Base-by-base conservation (phyloP, 2,888 invertebrate species). In the Electrophaes corylata region DNA sequence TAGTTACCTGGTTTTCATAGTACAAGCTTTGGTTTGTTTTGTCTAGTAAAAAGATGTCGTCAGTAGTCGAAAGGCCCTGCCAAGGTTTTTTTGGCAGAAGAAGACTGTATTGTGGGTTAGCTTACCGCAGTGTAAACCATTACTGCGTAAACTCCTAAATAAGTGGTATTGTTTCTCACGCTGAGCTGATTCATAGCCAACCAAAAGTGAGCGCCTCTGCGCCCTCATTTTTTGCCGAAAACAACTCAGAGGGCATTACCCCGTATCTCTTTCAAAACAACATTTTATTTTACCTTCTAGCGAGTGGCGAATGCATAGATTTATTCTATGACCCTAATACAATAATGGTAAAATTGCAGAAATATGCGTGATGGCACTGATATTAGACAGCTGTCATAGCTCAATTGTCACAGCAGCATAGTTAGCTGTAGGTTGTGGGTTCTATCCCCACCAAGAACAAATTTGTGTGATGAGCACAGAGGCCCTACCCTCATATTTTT, bases 211-310 rank as follows among this genome's bases (percentile, higher is more conserved):
- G 84, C 86, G 86, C 86, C 84, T 84, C 79, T 60, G 81, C 84
- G 90, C 85, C 88, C 91, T 78, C 89, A 90, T 90, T 91, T 91
- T 91, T 91, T 90, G 85, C 90, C 83, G 83, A 88, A 89, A 91
- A 89, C 91, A 90, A 88, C 90, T 88, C 71, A 70, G 86, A 88
- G 91, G 89, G 86, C 91, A 88, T 84, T 88, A 86, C 84, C 89
- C 91, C 84, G 82, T 75, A 72, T 81, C 83, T 80, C 84, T 75
- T 77, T 78, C 79, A 73, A 72, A 60, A 81, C 76, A 86, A 80
- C 84, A 85, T 77, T 84, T 19, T 88, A 86, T 77, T 84, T 20
- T 88, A 86, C 81, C 83, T 76, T 69, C 67, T 49, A 35, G 45
- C 20, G 75, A 78, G 81, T 47, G 37, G 52, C 20, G 47, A 55